Evolutionary conservation across 1,140 invertebrate species (phyloP), one percentile per base, ranked within the genome.

Genomic region (Geopemphigus sp.): DNA sequence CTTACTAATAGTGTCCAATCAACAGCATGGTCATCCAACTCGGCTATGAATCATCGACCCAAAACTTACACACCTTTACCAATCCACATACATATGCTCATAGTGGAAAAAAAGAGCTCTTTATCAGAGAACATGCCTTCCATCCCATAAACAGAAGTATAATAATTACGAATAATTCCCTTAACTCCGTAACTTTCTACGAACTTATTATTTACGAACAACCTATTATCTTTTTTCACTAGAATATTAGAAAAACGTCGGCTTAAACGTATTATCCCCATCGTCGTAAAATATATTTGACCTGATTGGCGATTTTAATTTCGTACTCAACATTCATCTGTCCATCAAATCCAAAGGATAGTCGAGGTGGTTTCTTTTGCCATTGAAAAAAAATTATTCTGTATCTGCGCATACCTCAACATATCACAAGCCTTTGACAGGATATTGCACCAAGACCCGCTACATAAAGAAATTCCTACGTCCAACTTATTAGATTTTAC

Each of bases 291-390:
- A 10, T 54, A 81, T 66, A 32, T 83, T 56, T 82, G 85, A 56
- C 83, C 85, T 19, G 29, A 82, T 15, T 83, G 85, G 56, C 85
- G 86, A 68, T 84, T 84, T 56, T 85, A 85, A 0, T 86, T 86
- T 73, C 81, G 84, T 57, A 14, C 76, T 17, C 82, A 82, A 4
- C 83, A 85, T 53, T 84, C n/a, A n/a, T n/a, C n/a, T n/a, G n/a
- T n/a, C n/a, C n/a, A n/a, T n/a, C n/a, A n/a, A n/a, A n/a, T n/a
- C 29, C 17, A 85, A 85, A 83, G 76, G 64, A 63, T 83, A 24
- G 47, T 78, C 0, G 81, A 80, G 22, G 59, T 57, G 56, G 83
- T 83, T 63, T 57, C 68, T 22, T 57, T 81, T 47, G 19, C 64
- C 0, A 54, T 82, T 1, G 72, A 83, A 66, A 61, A 83, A 76